Base-by-base conservation (phyloP, 1,140 invertebrate genomes). In the Bombus turneri region DNA sequence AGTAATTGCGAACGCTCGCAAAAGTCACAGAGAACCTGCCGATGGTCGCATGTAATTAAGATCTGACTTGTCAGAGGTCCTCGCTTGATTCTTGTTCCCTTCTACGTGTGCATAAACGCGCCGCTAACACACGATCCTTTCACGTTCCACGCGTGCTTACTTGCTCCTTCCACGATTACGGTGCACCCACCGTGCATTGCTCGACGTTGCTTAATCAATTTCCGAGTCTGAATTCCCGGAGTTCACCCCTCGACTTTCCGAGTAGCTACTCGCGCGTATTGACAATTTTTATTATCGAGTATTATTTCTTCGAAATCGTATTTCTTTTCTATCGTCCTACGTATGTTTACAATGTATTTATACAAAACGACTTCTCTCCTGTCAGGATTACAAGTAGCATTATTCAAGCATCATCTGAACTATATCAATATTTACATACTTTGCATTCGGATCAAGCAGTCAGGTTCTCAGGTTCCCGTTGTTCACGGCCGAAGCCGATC, bases 11-110 rank as follows among this genome's bases (percentile, higher is more conserved):
- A 75, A 81, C 82, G 66, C 64, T 62, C 39, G 86, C 81, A 77
- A 73, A 79, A 82, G 86, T 89, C 69, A 57, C 69, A 66, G 76
- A 73, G 82, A 47, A 87, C 62, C 78, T 72, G 74, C 88, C 86
- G 88, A 87, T 82, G 75, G 86, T 90, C 89, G 86, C 86, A 53
- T 85, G 79, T 90, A 90, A 90, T 90, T 90, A 90, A 90, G 89
- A 90, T 90, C 88, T 68, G 88, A 82, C 88, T 89, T 90, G 88
- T 90, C 88, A 83, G 86, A 47, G 81, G 82, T 74, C 73, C 84
- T 43, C 84, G 84, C 75, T 76, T 34, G 84, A 77, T 87, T 85
- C 88, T 82, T 43, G 69, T 79, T 39, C 66, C 74, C 81, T 59
- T 62, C 28, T n/a, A 39, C 66, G 59, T 81, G 69, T 76, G 77